Conservation (phyloP, 2,888 invertebrate genomes). For the Acanthosepion pharaonis region DNA sequence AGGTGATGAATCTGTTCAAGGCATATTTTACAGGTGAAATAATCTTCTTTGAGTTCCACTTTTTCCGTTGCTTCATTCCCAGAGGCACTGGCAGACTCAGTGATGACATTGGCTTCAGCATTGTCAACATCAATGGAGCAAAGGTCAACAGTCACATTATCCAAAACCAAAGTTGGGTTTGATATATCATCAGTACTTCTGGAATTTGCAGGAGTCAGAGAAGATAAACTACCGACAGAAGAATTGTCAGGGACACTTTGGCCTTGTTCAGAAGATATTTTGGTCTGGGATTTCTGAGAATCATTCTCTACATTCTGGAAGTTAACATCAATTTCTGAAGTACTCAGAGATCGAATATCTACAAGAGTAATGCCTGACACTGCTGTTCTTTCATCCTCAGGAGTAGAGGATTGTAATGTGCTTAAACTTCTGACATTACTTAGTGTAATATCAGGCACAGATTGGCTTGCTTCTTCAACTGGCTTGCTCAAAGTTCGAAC, state of each 20-base stretch:
- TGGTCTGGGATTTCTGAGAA: background rate
- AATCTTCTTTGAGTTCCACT: background rate
- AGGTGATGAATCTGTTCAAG: background rate
- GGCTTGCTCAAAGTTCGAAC: background rate
- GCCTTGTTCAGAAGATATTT: background rate
- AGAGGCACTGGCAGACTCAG: background rate
- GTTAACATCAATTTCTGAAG: slow-evolving; percentile 37
- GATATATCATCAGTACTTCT: background rate
- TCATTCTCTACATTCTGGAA: background rate
- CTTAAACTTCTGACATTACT: slow-evolving; percentile 10
- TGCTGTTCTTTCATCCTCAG: background rate
- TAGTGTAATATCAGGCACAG: background rate
- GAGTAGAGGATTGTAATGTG: background rate
- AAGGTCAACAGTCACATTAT: background rate
- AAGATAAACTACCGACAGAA: background rate
- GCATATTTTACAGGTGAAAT: slow-evolving; percentile 39
- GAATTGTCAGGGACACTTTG: background rate
- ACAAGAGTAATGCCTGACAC: slow-evolving; percentile 45
- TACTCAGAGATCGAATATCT: slow-evolving; percentile 44
- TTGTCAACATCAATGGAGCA: slow-evolving; percentile 20
- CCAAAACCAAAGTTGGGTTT: background rate
- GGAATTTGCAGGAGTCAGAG: background rate
- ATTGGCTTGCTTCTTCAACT: background rate
- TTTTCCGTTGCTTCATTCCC: background rate
- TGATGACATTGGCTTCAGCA: background rate